Percentiles rank a stretch among this genome's conserved stretches.
phyloP scores from a whole-genome alignment of 2,797 vertebrate species.

The Lepilemur septentrionalis region DNA sequence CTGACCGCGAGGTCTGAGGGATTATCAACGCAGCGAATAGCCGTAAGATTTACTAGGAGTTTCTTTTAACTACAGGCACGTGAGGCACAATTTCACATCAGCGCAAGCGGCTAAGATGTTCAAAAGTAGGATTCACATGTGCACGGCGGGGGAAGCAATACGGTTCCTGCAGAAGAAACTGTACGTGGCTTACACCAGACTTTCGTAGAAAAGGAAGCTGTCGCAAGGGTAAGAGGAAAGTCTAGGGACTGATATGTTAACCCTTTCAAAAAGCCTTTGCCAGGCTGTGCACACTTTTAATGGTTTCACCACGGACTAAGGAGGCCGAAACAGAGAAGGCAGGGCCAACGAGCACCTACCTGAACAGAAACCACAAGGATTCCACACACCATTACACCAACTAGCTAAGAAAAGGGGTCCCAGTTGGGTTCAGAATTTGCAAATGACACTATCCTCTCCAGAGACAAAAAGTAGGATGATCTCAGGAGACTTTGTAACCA shows the following conservation, averaged over 20 bases:
- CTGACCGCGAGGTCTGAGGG: too few relatives aligned
- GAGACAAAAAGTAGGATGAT: background rate
- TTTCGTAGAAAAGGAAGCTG: background rate
- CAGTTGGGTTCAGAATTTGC: background rate
- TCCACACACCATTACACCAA: background rate
- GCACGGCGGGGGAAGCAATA: background rate
- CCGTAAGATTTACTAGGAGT: background rate
- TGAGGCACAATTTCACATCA: background rate
- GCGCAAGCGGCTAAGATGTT: background rate
- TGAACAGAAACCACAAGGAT: background rate
- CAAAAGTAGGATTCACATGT: background rate
- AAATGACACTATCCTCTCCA: background rate
- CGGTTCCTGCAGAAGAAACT: background rate
- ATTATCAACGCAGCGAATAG: background rate
- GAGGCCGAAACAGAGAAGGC: background rate
- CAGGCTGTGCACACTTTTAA: background rate
- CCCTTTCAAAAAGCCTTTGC: background rate
- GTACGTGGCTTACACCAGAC: background rate
- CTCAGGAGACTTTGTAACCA: background rate
- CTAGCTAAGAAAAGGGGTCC: background rate
- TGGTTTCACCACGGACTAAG: background rate
- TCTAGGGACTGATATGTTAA: background rate
- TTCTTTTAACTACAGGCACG: background rate
- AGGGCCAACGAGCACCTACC: background rate
- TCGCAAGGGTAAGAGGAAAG: background rate